phyloP scores from a whole-genome alignment of 53 echinoderm and acorn worm species.

The Apostichopus leukothele region DNA sequence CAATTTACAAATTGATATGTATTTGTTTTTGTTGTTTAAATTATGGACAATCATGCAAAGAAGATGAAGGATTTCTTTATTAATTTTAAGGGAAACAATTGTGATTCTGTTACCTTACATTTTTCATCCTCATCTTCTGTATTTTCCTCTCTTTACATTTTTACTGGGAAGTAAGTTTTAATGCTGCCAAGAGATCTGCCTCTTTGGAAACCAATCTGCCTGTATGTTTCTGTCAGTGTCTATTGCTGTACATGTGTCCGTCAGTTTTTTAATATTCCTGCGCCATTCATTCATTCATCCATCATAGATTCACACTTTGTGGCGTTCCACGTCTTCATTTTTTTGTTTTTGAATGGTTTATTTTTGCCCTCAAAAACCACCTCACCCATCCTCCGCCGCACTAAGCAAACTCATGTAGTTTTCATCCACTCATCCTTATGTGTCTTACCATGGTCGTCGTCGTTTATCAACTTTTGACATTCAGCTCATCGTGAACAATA shows the following conservation, averaged over 20 bases:
- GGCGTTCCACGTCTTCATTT: conserved; percentile 1
- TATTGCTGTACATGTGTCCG: not conserved
- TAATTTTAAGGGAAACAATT: too few relatives aligned
- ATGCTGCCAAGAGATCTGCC: conserved; percentile 36
- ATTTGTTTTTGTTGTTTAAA: not conserved
- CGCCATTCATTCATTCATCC: conserved; percentile 23
- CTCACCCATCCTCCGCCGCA: not conserved
- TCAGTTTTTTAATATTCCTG: not conserved
- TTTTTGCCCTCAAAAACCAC: not conserved
- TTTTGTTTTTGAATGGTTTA: not conserved
- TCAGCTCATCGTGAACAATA: not conserved
- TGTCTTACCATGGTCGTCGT: not conserved
- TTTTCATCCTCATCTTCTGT: not conserved
- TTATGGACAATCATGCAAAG: not conserved
- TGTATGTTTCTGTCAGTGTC: conserved; percentile 40
- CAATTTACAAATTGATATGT: too few relatives aligned
- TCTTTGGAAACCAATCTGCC: conserved; percentile 50
- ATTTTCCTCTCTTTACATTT: conserved; percentile 5
- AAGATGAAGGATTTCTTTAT: too few relatives aligned
- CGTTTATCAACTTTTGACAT: not conserved
- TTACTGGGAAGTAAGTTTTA: not conserved
- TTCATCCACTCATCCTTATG: not conserved
- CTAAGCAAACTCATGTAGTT: not conserved
- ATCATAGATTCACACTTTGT: conserved; percentile 26
- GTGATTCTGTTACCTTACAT: not conserved